Conservation (phyloP, 2,888 invertebrate species). For the Nineta flava region DNA sequence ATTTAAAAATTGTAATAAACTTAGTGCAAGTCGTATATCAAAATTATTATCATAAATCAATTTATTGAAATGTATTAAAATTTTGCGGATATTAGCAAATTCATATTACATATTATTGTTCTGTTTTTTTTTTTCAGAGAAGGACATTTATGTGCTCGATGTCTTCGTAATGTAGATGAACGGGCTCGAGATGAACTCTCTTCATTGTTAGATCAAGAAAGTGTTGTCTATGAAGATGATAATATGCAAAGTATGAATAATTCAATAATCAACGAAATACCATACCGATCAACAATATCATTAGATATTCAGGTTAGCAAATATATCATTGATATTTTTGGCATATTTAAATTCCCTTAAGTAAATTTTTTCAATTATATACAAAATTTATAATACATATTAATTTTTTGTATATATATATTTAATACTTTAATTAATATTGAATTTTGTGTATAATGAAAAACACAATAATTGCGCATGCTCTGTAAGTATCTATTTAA, state of each 20-base stretch:
- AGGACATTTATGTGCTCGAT: conserved; percentile 68
- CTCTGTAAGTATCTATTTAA: too few relatives aligned
- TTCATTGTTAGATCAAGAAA: conserved; percentile 45
- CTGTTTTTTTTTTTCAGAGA: conserved; percentile 41
- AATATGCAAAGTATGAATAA: conserved; percentile 29
- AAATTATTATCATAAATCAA: too few relatives aligned
- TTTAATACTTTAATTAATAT: too few relatives aligned
- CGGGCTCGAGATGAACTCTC: conserved; percentile 36
- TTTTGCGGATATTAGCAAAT: too few relatives aligned
- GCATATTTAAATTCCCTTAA: conserved; percentile 19
- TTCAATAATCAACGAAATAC: conserved; percentile 19
- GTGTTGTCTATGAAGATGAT: conserved; percentile 58
- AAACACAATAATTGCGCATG: background rate
- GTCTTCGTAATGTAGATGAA: conserved; percentile 49
- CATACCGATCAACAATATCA: conserved; percentile 22
- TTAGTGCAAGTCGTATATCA: too few relatives aligned
- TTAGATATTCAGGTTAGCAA: conserved; percentile 28
- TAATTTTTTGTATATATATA: too few relatives aligned
- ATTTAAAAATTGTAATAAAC: too few relatives aligned
- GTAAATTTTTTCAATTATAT: background rate
- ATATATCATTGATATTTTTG: conserved; percentile 17
- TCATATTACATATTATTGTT: too few relatives aligned
- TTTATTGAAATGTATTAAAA: too few relatives aligned
- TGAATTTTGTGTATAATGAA: background rate
- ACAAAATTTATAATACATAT: too few relatives aligned